These are phyloP conservation scores for Cheumatopsyche charites DNA, from an alignment of 1,140 invertebrate genomes.

Conservation along the genomic window DNA sequence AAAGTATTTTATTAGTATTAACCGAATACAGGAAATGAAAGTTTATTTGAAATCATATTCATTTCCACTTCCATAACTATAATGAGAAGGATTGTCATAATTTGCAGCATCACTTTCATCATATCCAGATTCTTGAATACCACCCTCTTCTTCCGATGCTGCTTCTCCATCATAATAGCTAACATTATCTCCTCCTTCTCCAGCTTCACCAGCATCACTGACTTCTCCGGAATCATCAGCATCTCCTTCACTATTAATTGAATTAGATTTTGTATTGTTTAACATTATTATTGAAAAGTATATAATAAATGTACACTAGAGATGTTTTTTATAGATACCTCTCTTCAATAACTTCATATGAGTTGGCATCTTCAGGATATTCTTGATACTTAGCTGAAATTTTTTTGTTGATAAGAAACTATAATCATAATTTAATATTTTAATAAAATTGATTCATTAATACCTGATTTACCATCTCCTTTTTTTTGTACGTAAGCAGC, in stretches of 20 bases:
- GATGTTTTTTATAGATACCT: constrained; percentile 42
- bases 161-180: constrained; percentile 52
- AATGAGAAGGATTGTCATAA: constrained; percentile 54
- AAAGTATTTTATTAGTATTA: neutral
- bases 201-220: constrained; percentile 1
- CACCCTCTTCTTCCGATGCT: constrained; percentile 49
- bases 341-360: constrained; percentile 43
- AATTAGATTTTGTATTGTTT: no score
- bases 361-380: constrained; percentile 33
- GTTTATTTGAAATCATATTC: constrained; percentile 53
- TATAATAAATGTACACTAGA: neutral
- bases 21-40: neutral
- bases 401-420: neutral
- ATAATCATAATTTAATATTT: neutral
- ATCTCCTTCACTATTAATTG: constrained; percentile 34
- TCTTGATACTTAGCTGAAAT: constrained; percentile 44
- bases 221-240: neutral
- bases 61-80: constrained; percentile 55
- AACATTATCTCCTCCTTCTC: constrained; percentile 2
- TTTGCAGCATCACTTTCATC: constrained; percentile 55
- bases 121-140: constrained; percentile 56
- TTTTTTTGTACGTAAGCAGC: constrained; percentile 53
- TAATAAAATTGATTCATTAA: neutral
- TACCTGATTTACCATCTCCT: constrained; percentile 45
- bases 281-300: no score